Evolutionary conservation across 2,888 invertebrate genomes (phyloP), one percentile per base, ranked within the genome.

Genomic region (Yponomeuta cagnagella): DNA sequence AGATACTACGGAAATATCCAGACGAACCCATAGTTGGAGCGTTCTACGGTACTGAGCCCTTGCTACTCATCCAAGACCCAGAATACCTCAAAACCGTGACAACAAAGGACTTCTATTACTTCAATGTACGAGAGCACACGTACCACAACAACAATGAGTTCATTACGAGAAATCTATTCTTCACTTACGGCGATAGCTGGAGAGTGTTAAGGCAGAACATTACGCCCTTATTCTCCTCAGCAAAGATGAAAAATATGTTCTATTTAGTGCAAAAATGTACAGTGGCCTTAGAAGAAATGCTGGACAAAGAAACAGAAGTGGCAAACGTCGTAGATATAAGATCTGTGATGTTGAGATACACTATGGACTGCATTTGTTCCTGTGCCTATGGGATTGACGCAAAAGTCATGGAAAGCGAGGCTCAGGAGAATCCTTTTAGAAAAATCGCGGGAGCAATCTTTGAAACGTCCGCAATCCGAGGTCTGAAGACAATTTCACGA

Each of bases 1-100:
- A 74, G 3, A 75, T 81, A 48, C 79, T 80, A 72, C 73, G 75
- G 15, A 72, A 76, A 70, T 77, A 76, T 73, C 74, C 76, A 6
- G 74, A 76, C 68, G 74, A 73, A 63, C 74, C 73, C 0, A 67
- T 72, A 31, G 67, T 75, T 10, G 75, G 75, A 2, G 74, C 72
- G 0, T 74, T 71, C 37, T 72, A 71, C 33, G 75, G 75, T 4
- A 73, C 73, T 1, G 72, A 73, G 10, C 75, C 75, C 15, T 71
- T 70, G 0, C 12, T 74, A 0, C 71, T 75, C 15, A n/a, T 73
- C 1, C 63, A 69, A 10, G 73, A 73, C 43, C 73, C 72, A 15
- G 72, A 73, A 33, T 4, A 72, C 12, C 48, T 73, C 1, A 72
- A 70, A 48, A 52, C 69, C 8, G 52, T 72, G 43, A 71, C 67